phyloP scores from a whole-genome alignment of 1,140 invertebrate species.

The Eurosta solidaginis region DNA sequence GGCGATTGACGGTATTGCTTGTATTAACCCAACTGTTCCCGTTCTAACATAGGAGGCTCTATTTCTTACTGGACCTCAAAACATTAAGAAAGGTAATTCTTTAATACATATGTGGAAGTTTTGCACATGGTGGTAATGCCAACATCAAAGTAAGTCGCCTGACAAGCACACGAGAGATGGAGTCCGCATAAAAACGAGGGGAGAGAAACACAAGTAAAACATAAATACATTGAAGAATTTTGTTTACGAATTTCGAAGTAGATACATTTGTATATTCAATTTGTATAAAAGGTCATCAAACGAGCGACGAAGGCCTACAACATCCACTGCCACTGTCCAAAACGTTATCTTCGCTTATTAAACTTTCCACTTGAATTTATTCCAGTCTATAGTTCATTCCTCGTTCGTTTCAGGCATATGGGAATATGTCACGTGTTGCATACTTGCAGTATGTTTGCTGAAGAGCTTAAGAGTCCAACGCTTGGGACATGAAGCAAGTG shows the following conservation, averaged over 20 bases:
- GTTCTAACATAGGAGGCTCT: no score
- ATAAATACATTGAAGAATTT: neutral
- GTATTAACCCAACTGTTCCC: no score
- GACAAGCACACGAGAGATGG: neutral
- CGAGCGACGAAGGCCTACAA: neutral
- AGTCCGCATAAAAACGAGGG: no score
- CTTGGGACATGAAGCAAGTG: no score
- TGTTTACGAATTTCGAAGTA: neutral
- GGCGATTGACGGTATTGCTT: no score
- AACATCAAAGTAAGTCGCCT: neutral
- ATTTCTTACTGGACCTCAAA: no score
- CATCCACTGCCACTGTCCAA: neutral
- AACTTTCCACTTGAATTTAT: neutral
- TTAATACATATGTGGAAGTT: neutral
- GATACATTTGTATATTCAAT: no score
- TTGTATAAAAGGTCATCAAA: neutral
- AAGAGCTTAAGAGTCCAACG: neutral
- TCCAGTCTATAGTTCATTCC: no score
- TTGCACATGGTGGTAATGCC: neutral
- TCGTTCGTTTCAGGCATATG: neutral
- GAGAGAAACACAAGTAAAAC: neutral
- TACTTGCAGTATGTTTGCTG: neutral
- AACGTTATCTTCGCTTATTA: neutral
- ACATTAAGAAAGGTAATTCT: neutral
- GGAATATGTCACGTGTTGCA: slow-evolving; percentile 16